Evolutionary conservation across 2,888 invertebrate genomes (phyloP).

Genomic region (Pristionchus maxplancki): DNA sequence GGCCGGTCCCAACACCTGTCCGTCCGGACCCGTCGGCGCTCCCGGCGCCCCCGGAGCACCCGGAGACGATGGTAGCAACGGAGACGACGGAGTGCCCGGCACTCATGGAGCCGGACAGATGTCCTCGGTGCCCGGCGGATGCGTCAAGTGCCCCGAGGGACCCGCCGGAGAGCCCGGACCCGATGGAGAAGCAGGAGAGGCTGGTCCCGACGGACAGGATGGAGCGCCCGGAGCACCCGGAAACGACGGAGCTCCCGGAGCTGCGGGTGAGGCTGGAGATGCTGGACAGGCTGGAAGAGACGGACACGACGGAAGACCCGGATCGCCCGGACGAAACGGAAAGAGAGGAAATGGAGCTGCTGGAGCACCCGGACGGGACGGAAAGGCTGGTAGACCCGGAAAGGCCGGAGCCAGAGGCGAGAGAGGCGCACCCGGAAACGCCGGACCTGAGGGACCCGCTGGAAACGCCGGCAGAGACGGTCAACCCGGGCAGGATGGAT

Average conservation of each 20-base stretch:
- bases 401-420: slow-evolving; percentile 62
- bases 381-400: slow-evolving; percentile 64
- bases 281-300: slow-evolving; percentile 61
- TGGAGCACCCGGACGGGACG: slow-evolving; percentile 65
- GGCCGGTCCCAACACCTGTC: slow-evolving; percentile 50
- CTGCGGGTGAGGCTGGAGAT: slow-evolving; percentile 64
- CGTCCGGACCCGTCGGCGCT: slow-evolving; percentile 56
- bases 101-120: slow-evolving; percentile 45
- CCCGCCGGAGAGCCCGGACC: slow-evolving; percentile 68
- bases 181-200: slow-evolving; percentile 64
- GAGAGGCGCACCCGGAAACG: slow-evolving; percentile 62
- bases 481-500: slow-evolving; percentile 66
- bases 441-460: slow-evolving; percentile 63
- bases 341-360: slow-evolving; percentile 65
- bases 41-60: slow-evolving; percentile 68
- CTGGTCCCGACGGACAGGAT: slow-evolving; percentile 64
- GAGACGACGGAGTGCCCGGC: slow-evolving; percentile 62
- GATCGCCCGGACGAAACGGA: slow-evolving; percentile 66
- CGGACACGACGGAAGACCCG: slow-evolving; percentile 62
- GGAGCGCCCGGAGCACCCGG: slow-evolving; percentile 65
- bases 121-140: slow-evolving; percentile 58
- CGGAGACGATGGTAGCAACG: slow-evolving; percentile 67
- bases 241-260: slow-evolving; percentile 63
- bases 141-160: slow-evolving; percentile 69
- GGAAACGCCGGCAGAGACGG: slow-evolving; percentile 67